Evolutionary conservation across 2,888 invertebrate genomes (phyloP), one percentile per base, ranked within the genome.

Genomic region (Odontocerum albicorne): DNA sequence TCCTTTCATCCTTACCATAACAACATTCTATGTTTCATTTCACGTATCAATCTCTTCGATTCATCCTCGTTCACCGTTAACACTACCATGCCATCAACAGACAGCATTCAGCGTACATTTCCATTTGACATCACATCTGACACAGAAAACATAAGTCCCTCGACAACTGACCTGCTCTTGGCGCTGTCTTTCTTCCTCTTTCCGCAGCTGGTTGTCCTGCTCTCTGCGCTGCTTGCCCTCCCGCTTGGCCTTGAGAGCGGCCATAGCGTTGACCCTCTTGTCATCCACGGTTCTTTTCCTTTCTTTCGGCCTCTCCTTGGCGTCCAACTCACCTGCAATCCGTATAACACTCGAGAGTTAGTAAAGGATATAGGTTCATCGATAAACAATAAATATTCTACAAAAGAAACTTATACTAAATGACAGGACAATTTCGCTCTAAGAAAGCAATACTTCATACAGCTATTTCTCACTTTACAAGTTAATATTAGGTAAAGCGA

Each of bases 231-330:
- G 87, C 64, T 92, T 92, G 49, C 96, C 96, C 70, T 96, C 96
- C 1, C 98, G 72, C 65, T 92, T 86, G 0, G 95, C 95, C 63
- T 94, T 87, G 2, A 99, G 72, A 62, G 90, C 82, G 32, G 94
- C 93, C 89, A 99, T 95, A 0, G 97, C 97, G 69, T 91, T 92
- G 55, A 92, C 90, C 49, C 96, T 84, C 55, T 94, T 92, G 66
- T 94, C 93, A 68, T 88, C 96, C 8, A 96, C 91, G 63, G 92
- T 94, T 62, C 95, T 91, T 64, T 96, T 92, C 32, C 92, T 77
- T 67, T 92, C 92, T 67, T 90, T 90, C 63, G 90, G 90, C 1
- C 74, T 38, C 27, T 61, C 59, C 40, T 61, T 61, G 4, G 55
- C 49, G 21, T 60, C 60, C 17, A 55, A 49, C 19, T 61, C 61